These are phyloP conservation scores for Anastatus disparis DNA, from an alignment of 1,140 invertebrate species.

Conservation along the genomic window DNA sequence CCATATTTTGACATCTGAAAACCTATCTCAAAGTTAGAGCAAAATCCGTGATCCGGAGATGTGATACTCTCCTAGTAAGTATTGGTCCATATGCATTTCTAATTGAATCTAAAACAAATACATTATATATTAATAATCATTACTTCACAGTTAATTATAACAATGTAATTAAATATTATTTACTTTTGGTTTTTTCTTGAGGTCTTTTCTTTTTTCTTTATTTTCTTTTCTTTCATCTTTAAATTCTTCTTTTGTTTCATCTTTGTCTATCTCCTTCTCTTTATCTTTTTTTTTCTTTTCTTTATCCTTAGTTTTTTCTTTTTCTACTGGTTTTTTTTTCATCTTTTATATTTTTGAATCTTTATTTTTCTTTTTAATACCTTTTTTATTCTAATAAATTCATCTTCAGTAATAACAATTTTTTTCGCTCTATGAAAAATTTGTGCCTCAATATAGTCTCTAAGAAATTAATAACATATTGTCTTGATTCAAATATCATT, in stretches of 20 bases:
- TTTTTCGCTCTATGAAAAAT: conserved; percentile 95
- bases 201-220: conserved; percentile 46
- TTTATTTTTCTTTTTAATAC: conserved; percentile 78
- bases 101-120: too few relatives aligned
- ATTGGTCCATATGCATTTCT: conserved; percentile 95
- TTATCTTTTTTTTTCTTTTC: conserved; percentile 71
- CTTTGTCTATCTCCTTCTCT: conserved; percentile 60
- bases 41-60: too few relatives aligned
- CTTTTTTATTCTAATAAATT: conserved; percentile 65
- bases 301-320: conserved; percentile 62
- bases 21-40: too few relatives aligned
- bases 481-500: conserved; percentile 83
- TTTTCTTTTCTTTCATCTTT: conserved; percentile 50
- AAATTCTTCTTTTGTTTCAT: conserved; percentile 67
- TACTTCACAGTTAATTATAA: too few relatives aligned
- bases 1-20: too few relatives aligned
- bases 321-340: conserved; percentile 62
- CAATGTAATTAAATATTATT: too few relatives aligned
- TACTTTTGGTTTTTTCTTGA: conserved; percentile 61
- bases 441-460: too few relatives aligned
- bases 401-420: conserved; percentile 66
- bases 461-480: conserved; percentile 83
- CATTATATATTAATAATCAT: background rate
- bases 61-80: too few relatives aligned
- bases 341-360: conserved; percentile 69